Percentiles rank a stretch among this genome's conserved stretches.
Conservation (phyloP, 2,113 vertebrate genomes). For the Romanogobio albipinnatus region DNA sequence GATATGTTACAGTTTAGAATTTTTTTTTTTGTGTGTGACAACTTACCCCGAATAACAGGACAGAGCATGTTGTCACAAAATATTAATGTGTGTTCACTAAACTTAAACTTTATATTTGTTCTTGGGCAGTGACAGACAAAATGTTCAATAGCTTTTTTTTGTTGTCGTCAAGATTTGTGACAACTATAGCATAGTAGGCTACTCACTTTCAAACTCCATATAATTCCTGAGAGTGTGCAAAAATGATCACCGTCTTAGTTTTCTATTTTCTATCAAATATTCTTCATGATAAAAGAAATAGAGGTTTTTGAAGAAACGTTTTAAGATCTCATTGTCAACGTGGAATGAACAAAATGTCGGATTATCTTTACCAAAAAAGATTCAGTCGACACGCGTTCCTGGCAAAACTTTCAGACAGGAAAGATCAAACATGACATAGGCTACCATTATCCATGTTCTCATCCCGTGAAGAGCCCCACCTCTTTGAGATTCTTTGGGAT, state of each 20-base stretch:
- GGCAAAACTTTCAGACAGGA: slow-evolving; percentile 1
- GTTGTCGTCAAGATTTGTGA: neutral
- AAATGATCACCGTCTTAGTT: neutral
- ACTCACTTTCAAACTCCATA: neutral
- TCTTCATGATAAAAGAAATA: neutral
- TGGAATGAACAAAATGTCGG: neutral
- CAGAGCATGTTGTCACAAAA: neutral
- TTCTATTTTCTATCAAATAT: neutral
- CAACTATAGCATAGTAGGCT: neutral
- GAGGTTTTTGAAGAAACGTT: neutral
- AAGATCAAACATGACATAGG: neutral
- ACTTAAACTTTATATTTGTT: neutral
- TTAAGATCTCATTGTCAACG: neutral
- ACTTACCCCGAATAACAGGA: neutral
- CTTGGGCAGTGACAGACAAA: neutral
- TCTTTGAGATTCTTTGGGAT: slow-evolving; percentile 32
- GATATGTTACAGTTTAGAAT: no score
- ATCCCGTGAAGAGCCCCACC: slow-evolving; percentile 26
- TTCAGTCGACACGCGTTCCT: neutral
- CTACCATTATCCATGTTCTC: slow-evolving; percentile 5
- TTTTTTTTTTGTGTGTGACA: neutral
- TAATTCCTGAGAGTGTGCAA: neutral
- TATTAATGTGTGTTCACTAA: neutral
- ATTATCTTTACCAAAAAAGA: neutral
- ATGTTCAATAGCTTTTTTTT: neutral